These are phyloP conservation scores for Hirtodrosophila alboralis DNA, from an alignment of 2,888 invertebrate species.

Conservation along the genomic window DNA sequence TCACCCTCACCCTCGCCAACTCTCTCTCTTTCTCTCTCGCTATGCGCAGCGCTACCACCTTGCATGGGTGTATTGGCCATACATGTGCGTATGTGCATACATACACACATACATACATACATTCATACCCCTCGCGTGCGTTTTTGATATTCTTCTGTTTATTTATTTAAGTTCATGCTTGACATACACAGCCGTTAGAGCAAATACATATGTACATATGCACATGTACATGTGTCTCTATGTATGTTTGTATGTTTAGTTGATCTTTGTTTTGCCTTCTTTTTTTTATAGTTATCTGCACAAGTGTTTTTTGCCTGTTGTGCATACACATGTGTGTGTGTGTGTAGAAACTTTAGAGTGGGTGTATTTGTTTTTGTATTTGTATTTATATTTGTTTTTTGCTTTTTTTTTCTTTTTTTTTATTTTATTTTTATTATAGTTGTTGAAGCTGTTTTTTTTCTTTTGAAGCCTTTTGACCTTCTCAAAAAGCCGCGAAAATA, in stretches of 20 bases:
- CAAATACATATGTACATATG: conserved; percentile 6
- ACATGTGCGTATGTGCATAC: conserved; percentile 39
- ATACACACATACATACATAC: conserved; percentile 7
- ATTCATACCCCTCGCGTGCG: conserved; percentile 31
- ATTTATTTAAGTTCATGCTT: conserved; percentile 52
- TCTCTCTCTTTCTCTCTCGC: conserved; percentile 8
- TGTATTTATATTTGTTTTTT: conserved; percentile 25
- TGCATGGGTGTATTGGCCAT: conserved; percentile 57
- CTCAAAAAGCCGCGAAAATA: conserved; percentile 61
- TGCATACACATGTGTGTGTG: no score
- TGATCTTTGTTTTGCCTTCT: conserved; percentile 25
- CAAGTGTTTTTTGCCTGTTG: conserved; percentile 26
- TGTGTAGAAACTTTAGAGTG: conserved; percentile 20
- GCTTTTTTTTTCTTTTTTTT: conserved; percentile 17
- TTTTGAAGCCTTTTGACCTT: conserved; percentile 63
- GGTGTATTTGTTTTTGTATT: conserved; percentile 32
- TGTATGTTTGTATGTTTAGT: background rate
- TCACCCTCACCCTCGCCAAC: conserved; percentile 4
- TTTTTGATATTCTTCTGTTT: conserved; percentile 41
- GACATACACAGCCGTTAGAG: conserved; percentile 18
- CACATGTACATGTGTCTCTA: conserved; percentile 3
- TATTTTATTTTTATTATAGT: conserved; percentile 18
- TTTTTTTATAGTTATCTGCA: conserved; percentile 29
- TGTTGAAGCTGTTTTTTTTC: conserved; percentile 31
- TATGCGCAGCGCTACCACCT: conserved; percentile 59